phyloP scores from a whole-genome alignment of 2,888 invertebrate species.

The Abrostola triplasia region DNA sequence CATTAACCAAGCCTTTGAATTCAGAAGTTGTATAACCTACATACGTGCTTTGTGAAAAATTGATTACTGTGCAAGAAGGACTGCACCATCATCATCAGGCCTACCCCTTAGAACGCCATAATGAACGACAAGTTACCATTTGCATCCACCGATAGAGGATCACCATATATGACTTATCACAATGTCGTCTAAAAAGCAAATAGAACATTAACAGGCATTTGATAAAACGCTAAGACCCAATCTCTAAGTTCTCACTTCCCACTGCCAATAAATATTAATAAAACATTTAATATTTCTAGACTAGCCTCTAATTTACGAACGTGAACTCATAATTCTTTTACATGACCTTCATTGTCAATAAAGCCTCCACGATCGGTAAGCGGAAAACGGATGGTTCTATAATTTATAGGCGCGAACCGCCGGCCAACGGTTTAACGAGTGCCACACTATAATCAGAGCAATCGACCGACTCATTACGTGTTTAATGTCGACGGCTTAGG shows the following conservation, averaged over 20 bases:
- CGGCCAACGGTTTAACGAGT: slow-evolving; percentile 37
- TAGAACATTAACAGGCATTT: too few relatives aligned
- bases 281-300: background rate
- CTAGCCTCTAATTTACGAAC: background rate
- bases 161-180: too few relatives aligned
- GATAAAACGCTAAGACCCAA: too few relatives aligned
- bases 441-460: slow-evolving; percentile 51
- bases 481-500: slow-evolving; percentile 32
- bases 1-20: background rate
- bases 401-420: slow-evolving; percentile 48
- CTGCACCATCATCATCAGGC: too few relatives aligned
- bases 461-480: slow-evolving; percentile 38
- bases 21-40: background rate
- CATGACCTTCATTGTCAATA: slow-evolving; percentile 29
- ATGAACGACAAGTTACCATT: too few relatives aligned
- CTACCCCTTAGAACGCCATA: too few relatives aligned
- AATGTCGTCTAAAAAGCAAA: too few relatives aligned
- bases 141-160: too few relatives aligned
- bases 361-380: slow-evolving; percentile 17
- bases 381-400: slow-evolving; percentile 34
- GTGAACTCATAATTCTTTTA: background rate
- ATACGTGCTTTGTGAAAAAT: too few relatives aligned
- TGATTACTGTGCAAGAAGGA: too few relatives aligned
- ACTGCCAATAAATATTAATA: background rate
- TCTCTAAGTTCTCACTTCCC: background rate